Base-by-base conservation (phyloP, 1,140 invertebrate species). In the Trinorchestia longiramus region DNA sequence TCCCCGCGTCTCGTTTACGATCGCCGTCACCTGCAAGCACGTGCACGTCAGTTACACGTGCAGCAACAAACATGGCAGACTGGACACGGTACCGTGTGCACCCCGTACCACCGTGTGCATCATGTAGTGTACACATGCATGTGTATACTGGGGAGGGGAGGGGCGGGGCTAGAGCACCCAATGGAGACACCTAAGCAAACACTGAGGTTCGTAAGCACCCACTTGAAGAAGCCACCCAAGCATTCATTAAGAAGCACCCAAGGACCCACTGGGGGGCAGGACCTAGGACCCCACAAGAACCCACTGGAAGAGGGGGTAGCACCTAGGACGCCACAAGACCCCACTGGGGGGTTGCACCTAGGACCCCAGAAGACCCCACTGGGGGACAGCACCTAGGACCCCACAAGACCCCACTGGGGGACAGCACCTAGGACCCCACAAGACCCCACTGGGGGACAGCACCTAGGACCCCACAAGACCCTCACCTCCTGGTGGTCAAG, bases 1-100 rank as follows among this genome's bases (percentile, higher is more conserved):
- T 96, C 98, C 98, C 97, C 99, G 98, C 0, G 99, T 99, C 96
- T 98, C 98, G 96, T 99, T 99, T 1, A 99, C 98, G 96, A 99
- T 98, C 4, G 98, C 98, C 4, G 99, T 99, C 98, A 99, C 96
- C 96, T 96, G 96, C 45, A 43, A 36, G n/a, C n/a, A 17, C 28
- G 87, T 40, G 87, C 40, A 87, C 36, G 87, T 87, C 87, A 87
- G 87, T 6, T 87, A 87, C 47, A 19, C n/a, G n/a, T n/a, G n/a
- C n/a, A n/a, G n/a, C n/a, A n/a, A n/a, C n/a, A n/a, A n/a, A n/a
- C n/a, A n/a, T n/a, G n/a, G n/a, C n/a, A n/a, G n/a, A n/a, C n/a
- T n/a, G n/a, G n/a, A n/a, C n/a, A n/a, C n/a, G n/a, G n/a, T n/a
- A n/a, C n/a, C n/a, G n/a, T n/a, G n/a, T n/a, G n/a, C n/a, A n/a